Evolutionary conservation across 1,140 invertebrate species (phyloP).

Genomic region (Elysia chlorotica): DNA sequence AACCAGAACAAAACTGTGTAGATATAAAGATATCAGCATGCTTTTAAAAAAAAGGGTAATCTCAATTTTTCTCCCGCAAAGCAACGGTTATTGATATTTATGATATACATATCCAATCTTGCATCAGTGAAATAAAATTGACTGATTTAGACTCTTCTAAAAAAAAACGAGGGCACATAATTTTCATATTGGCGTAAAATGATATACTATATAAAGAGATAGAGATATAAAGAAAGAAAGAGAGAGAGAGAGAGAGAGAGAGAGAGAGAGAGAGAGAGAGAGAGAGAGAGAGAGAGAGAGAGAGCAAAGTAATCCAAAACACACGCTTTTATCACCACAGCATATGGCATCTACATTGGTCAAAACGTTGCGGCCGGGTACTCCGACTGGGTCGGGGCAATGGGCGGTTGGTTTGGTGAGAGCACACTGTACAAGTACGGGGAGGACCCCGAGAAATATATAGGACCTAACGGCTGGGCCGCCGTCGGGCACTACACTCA

Average conservation of each 20-base stretch:
- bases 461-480: constrained; percentile 33
- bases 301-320: no score
- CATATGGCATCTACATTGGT: constrained; percentile 34
- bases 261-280: not conserved
- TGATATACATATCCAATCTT: not conserved
- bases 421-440: constrained; percentile 37
- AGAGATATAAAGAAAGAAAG: not conserved
- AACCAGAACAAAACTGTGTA: not conserved
- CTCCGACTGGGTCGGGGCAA: constrained; percentile 32
- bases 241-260: not conserved
- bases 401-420: constrained; percentile 43
- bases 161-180: not conserved
- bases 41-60: no score
- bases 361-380: constrained; percentile 46
- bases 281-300: not conserved
- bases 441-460: constrained; percentile 32
- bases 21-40: no score
- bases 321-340: no score
- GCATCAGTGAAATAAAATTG: not conserved
- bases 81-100: no score
- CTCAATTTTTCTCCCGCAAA: not conserved
- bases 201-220: not conserved
- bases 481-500: constrained; percentile 47
- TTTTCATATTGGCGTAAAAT: not conserved
- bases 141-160: not conserved